phyloP scores from a whole-genome alignment of 2,888 invertebrate genomes.

The Nomada ferruginata region DNA sequence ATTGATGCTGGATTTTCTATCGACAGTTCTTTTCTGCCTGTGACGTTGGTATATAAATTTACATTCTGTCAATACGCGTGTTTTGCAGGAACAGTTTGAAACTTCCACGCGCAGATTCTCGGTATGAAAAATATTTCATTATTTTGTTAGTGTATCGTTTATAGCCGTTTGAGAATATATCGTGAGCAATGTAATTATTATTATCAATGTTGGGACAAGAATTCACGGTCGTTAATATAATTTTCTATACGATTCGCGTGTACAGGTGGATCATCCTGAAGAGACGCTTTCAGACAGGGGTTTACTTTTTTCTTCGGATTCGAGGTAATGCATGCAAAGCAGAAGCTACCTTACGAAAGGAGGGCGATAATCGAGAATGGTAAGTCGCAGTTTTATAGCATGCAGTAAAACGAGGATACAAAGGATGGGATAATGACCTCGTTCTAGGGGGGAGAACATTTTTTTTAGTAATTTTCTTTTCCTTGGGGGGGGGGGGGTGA shows the following conservation, averaged over 20 bases:
- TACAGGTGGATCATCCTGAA: conserved; percentile 28
- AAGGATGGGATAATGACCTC: neutral
- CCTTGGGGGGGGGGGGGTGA: too few species aligned
- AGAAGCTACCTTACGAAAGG: conserved; percentile 29
- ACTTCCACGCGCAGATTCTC: neutral
- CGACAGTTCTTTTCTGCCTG: conserved; percentile 1
- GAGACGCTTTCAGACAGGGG: conserved; percentile 17
- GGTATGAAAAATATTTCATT: neutral
- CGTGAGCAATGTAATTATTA: too few species aligned
- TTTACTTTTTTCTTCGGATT: conserved; percentile 33
- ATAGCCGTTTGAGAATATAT: too few species aligned
- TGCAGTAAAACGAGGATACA: conserved; percentile 5
- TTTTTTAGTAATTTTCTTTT: neutral
- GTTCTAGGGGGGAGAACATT: neutral
- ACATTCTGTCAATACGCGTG: neutral
- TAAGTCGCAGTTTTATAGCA: conserved; percentile 30
- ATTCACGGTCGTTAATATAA: neutral
- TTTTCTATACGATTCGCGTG: conserved; percentile 3
- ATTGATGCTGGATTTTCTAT: neutral
- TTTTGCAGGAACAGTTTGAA: neutral
- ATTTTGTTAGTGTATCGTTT: too few species aligned
- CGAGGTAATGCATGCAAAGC: conserved; percentile 43
- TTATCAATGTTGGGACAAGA: too few species aligned
- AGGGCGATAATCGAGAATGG: conserved; percentile 46
- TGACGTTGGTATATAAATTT: conserved; percentile 9